Evolutionary conservation across 2,888 invertebrate genomes (phyloP).

Genomic region (Campaea margaritaria): DNA sequence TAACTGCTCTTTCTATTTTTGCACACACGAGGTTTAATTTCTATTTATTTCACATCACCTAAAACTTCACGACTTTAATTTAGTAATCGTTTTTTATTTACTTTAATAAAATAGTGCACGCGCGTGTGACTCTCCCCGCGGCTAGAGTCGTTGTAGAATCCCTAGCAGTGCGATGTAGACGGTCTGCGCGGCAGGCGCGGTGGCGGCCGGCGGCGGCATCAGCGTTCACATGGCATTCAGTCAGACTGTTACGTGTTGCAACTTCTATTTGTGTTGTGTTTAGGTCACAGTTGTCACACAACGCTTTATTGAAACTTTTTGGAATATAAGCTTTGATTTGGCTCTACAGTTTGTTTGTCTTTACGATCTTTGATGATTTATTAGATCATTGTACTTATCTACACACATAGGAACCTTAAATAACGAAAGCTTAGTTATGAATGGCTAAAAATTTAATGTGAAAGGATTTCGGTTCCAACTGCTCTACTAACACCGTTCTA

Average conservation of each 20-base stretch:
- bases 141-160: neutral
- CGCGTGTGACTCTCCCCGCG: neutral
- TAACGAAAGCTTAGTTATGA: too few species aligned
- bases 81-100: neutral
- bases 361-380: neutral
- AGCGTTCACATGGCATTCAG: slow-evolving; percentile 10
- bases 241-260: slow-evolving; percentile 8
- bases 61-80: too few species aligned
- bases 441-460: too few species aligned
- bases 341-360: too few species aligned
- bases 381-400: neutral
- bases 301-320: slow-evolving; percentile 12
- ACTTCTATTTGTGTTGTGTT: slow-evolving; percentile 18
- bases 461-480: too few species aligned
- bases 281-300: slow-evolving; percentile 12
- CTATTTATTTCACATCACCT: too few species aligned
- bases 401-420: too few species aligned
- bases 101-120: neutral
- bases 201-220: slow-evolving; percentile 1
- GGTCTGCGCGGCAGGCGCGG: neutral
- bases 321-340: neutral
- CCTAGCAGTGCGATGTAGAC: neutral
- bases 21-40: too few species aligned
- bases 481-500: too few species aligned
- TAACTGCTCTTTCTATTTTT: too few species aligned